Conservation (phyloP, 2,888 invertebrate genomes). For the Cabera pusaria region DNA sequence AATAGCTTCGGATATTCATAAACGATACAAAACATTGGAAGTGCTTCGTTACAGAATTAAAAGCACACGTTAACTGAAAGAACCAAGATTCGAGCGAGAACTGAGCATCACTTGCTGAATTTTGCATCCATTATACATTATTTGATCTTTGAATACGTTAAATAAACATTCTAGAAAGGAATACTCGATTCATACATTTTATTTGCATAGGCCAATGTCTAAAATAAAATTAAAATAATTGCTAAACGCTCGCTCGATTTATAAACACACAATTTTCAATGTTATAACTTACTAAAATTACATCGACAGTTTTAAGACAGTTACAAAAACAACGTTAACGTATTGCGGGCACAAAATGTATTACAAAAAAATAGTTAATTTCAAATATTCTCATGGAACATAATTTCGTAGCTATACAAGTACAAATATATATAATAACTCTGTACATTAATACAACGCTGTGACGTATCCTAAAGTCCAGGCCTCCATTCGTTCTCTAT, state of each 20-base stretch:
- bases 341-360: constrained; percentile 37
- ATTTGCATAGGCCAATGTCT: too few species aligned
- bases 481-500: constrained; percentile 74
- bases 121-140: too few species aligned
- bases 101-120: too few species aligned
- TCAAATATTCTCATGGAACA: constrained; percentile 56
- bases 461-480: constrained; percentile 62
- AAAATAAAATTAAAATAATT: constrained; percentile 13
- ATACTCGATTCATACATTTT: too few species aligned
- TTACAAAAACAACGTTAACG: constrained; percentile 8
- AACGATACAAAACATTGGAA: constrained; percentile 47
- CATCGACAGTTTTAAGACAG: constrained; percentile 21
- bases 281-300: constrained; percentile 1
- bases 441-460: constrained; percentile 51
- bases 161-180: too few species aligned
- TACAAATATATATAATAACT: constrained; percentile 61
- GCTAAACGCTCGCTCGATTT: constrained; percentile 19
- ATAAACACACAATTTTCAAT: constrained; percentile 10
- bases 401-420: constrained; percentile 68
- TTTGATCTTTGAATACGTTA: too few species aligned
- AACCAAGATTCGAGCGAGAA: constrained; percentile 20
- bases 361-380: constrained; percentile 55
- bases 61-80: constrained; percentile 34
- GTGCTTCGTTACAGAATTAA: constrained; percentile 48
- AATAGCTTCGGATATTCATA: constrained; percentile 44